A percentile compares a stretch with the other conserved stretches of the same genome.
Evolutionary conservation across 2,113 vertebrate genomes (phyloP).

Genomic region (Syrmaticus mikado): DNA sequence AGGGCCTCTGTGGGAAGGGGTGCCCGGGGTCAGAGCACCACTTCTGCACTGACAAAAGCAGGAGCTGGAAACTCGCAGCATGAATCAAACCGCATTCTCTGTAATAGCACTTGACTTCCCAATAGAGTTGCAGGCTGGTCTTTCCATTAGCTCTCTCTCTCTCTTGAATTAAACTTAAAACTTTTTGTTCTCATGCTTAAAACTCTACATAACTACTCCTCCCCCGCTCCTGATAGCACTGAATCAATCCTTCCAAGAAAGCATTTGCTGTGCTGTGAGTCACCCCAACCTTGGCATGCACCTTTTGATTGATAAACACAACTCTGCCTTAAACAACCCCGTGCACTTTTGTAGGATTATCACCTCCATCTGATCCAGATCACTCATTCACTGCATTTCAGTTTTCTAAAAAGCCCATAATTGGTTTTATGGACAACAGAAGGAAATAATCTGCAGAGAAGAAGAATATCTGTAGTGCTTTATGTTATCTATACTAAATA

Average conservation of each 20-base stretch:
- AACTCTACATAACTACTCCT: not conserved
- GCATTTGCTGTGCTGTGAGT: not conserved
- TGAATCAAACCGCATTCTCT: not conserved
- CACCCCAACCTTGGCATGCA: not conserved
- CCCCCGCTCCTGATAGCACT: not conserved
- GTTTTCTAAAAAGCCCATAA: not conserved
- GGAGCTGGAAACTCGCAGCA: not conserved
- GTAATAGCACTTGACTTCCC: not conserved
- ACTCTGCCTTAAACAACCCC: slow-evolving; percentile 9
- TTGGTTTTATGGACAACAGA: not conserved
- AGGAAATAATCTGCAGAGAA: not conserved
- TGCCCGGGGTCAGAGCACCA: not conserved
- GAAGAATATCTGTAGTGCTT: not conserved
- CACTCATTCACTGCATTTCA: not conserved
- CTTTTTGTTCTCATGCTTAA: slow-evolving; percentile 4
- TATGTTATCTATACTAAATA: not conserved
- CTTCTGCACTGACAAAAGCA: not conserved
- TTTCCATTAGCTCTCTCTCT: not conserved
- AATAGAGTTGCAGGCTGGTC: not conserved
- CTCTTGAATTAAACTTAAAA: slow-evolving; percentile 15
- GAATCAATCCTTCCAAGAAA: slow-evolving; percentile 22
- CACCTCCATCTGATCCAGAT: slow-evolving; percentile 16
- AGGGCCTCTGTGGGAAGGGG: not conserved
- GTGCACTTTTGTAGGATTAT: not conserved
- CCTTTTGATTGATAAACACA: not conserved